A percentile compares a stretch with the other conserved stretches of the same genome.
These are phyloP conservation scores for Falco novaeseelandiae DNA, from an alignment of 2,797 vertebrate species.

Conservation along the genomic window DNA sequence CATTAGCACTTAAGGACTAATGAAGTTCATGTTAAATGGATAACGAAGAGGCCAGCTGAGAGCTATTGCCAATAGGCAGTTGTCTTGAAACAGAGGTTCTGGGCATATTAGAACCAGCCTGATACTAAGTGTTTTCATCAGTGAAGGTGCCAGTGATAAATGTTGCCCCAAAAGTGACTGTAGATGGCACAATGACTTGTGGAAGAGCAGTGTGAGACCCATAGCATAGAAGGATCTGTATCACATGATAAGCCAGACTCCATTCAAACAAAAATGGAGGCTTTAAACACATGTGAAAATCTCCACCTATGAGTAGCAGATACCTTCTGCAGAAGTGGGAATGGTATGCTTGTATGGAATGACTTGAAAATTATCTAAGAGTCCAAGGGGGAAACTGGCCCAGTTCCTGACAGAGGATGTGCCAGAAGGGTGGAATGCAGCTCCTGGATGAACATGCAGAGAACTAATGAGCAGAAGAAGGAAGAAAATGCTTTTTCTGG, in stretches of 20 bases:
- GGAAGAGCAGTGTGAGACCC: not conserved
- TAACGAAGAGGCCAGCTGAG: not conserved
- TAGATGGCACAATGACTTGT: not conserved
- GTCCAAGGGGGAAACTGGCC: not conserved
- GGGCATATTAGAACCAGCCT: not conserved
- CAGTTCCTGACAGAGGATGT: not conserved
- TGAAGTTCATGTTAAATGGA: not conserved
- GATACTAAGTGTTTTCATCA: not conserved
- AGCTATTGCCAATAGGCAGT: not conserved
- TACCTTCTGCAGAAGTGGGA: not conserved
- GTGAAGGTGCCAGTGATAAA: not conserved
- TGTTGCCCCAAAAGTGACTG: not conserved
- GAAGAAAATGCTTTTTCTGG: not conserved
- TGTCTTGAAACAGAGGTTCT: not conserved
- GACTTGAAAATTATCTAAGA: not conserved
- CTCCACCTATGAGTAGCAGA: not conserved
- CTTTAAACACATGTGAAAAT: not conserved
- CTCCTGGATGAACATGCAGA: not conserved
- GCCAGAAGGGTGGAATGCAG: not conserved
- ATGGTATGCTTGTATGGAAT: not conserved
- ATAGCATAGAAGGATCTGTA: not conserved
- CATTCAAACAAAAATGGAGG: not conserved
- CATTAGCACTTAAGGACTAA: not conserved
- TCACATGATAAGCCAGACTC: not conserved
- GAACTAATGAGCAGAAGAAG: not conserved